phyloP scores from a whole-genome alignment of 2,113 vertebrate species.

The Opisthocomus hoazin region DNA sequence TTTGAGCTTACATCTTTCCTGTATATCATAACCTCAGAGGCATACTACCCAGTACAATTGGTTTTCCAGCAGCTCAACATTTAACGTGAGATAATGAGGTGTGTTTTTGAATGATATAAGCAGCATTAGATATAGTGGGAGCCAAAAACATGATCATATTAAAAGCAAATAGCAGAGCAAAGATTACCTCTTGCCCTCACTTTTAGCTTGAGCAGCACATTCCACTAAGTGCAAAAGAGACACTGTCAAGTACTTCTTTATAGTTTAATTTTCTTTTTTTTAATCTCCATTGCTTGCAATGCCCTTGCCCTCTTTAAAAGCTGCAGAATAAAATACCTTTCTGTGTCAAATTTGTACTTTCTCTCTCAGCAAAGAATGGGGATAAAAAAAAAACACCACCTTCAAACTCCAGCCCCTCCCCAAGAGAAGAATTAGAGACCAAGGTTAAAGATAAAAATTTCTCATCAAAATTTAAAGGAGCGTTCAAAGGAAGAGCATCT shows the following conservation, averaged over 20 bases:
- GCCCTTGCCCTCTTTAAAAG: constrained; percentile 53
- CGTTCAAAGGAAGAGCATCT: not conserved
- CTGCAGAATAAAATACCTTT: constrained; percentile 1
- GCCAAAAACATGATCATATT: constrained; percentile 64
- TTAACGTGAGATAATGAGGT: constrained; percentile 65
- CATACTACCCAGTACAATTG: not conserved
- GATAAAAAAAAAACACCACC: not conserved
- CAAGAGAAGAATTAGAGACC: not conserved
- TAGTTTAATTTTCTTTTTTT: constrained; percentile 59
- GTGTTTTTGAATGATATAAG: constrained; percentile 17
- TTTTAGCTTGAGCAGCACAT: constrained; percentile 67
- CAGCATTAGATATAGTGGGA: constrained; percentile 53
- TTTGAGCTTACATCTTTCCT: not conserved
- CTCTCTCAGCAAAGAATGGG: not conserved
- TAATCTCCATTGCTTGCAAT: constrained; percentile 33
- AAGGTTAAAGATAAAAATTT: not conserved
- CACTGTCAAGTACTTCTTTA: constrained; percentile 71
- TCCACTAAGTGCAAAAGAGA: constrained; percentile 54
- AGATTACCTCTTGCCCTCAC: constrained; percentile 66
- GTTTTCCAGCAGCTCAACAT: constrained; percentile 49
- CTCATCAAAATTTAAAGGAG: not conserved
- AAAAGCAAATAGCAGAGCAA: constrained; percentile 64
- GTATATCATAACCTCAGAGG: not conserved
- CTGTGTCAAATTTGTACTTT: constrained; percentile 8
- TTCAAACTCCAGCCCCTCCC: not conserved